Percentiles rank a stretch among this genome's conserved stretches.
phyloP scores from a whole-genome alignment of 53 echinoderm and acorn worm species.

The Crossaster papposus region DNA sequence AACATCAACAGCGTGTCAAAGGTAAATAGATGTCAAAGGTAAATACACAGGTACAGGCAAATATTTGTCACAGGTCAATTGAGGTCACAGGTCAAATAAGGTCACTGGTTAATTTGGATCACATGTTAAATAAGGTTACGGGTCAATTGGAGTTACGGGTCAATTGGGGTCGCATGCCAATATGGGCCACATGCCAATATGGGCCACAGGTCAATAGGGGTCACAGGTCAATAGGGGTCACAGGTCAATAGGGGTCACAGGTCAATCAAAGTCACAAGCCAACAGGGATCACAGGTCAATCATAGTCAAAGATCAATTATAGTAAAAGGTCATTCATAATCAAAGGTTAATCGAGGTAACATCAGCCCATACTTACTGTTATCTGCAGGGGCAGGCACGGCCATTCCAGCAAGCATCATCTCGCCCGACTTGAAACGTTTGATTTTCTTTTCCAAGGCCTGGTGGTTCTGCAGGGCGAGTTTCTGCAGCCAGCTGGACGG shows the following conservation, averaged over 20 bases:
- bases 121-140: no score
- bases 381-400: constrained; percentile 64
- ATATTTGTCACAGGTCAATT: no score
- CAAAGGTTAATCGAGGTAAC: background rate
- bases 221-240: no score
- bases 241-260: background rate
- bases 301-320: no score
- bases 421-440: constrained; percentile 75
- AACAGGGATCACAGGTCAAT: no score
- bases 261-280: no score
- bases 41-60: no score
- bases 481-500: constrained; percentile 78
- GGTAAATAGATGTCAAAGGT: no score
- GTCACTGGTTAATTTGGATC: background rate
- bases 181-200: no score
- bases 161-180: no score
- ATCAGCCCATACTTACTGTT: constrained; percentile 65
- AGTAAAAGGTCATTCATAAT: background rate
- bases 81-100: background rate
- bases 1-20: background rate
- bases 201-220: no score
- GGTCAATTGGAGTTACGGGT: no score
- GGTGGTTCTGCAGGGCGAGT: constrained; percentile 73
- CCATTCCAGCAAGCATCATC: constrained; percentile 71
- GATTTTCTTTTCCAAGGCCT: constrained; percentile 70